phyloP scores from a whole-genome alignment of 2,113 vertebrate species.

The Psophia crepitans region DNA sequence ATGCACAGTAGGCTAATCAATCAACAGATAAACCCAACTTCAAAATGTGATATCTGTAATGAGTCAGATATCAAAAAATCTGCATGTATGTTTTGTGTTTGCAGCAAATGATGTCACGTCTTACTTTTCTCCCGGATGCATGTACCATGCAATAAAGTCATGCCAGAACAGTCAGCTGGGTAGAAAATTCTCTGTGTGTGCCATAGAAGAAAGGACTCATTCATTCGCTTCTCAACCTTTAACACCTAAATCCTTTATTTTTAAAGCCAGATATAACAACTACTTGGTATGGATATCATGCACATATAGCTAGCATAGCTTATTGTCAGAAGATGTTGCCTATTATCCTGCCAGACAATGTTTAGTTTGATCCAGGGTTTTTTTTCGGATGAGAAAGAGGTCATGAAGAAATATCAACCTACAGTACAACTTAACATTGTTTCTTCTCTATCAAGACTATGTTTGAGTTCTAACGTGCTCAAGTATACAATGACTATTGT shows the following conservation, averaged over 20 bases:
- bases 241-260: background rate
- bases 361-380: background rate
- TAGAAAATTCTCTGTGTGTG: background rate
- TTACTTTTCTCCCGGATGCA: background rate
- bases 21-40: background rate
- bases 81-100: background rate
- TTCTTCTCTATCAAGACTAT: background rate
- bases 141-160: background rate
- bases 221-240: background rate
- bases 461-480: background rate
- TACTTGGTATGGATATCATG: background rate
- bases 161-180: background rate
- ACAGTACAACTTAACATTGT: background rate
- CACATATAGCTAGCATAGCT: background rate
- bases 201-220: background rate
- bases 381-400: background rate
- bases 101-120: background rate
- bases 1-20: background rate
- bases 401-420: background rate
- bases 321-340: background rate
- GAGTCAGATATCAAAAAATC: background rate
- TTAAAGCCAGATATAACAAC: background rate
- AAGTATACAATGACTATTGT: background rate
- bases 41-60: background rate
- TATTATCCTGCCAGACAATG: background rate